phyloP scores from a whole-genome alignment of 2,888 invertebrate genomes.

The Euplexia lucipara region DNA sequence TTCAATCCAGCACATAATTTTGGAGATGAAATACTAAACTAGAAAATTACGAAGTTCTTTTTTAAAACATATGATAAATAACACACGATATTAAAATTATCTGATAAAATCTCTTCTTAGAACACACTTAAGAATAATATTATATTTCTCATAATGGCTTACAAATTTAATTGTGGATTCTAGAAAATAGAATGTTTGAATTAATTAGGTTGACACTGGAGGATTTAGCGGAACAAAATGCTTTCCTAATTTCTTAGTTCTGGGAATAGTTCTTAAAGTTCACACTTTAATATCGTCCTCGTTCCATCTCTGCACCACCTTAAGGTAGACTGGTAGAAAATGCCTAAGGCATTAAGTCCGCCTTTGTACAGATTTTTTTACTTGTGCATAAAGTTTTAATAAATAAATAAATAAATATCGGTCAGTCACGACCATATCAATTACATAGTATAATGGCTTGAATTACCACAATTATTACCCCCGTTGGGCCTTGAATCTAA shows the following conservation, averaged over 20 bases:
- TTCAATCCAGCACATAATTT: slow-evolving; percentile 4
- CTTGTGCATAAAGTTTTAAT: too few relatives aligned
- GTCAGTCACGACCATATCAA: too few relatives aligned
- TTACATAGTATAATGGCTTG: too few relatives aligned
- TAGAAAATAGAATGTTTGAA: slow-evolving; percentile 24
- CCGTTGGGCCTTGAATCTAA: too few relatives aligned
- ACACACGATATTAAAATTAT: slow-evolving; percentile 34
- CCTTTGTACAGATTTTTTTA: too few relatives aligned
- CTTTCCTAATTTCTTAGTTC: slow-evolving; percentile 14
- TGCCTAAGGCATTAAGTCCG: too few relatives aligned
- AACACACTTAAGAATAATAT: slow-evolving; percentile 44
- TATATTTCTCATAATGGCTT: slow-evolving; percentile 37
- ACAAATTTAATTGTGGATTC: slow-evolving; percentile 24
- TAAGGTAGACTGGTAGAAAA: too few relatives aligned
- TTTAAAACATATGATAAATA: slow-evolving; percentile 23
- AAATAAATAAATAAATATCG: too few relatives aligned
- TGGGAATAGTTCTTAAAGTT: not conserved
- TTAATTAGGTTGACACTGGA: slow-evolving; percentile 10
- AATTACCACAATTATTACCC: too few relatives aligned
- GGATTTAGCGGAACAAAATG: slow-evolving; percentile 1
- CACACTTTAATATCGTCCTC: too few relatives aligned
- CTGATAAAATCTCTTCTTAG: slow-evolving; percentile 43
- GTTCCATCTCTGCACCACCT: too few relatives aligned
- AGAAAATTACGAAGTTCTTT: slow-evolving; percentile 18
- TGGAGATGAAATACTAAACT: slow-evolving; percentile 23